A percentile compares a stretch with the other conserved stretches of the same genome.
phyloP scores from a whole-genome alignment of 2,888 invertebrate genomes.

The Frankliniella intonsa region DNA sequence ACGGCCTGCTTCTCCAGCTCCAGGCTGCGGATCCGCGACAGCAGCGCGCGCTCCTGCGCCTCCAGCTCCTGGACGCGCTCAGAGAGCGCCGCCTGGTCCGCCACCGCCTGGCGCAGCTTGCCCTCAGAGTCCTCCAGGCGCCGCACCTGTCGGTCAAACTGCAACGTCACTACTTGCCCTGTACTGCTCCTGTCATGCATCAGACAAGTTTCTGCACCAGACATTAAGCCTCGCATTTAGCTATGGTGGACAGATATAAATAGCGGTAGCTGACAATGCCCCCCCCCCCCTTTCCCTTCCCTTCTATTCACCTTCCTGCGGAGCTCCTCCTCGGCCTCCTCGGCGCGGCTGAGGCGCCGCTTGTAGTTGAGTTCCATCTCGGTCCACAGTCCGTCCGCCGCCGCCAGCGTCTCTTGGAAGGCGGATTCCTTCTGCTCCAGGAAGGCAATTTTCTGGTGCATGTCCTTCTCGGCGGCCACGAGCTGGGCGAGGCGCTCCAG shows the following conservation, averaged over 20 bases:
- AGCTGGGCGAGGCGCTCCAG: slow-evolving; percentile 12
- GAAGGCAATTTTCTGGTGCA: slow-evolving; percentile 15
- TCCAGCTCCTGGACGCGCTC: slow-evolving; percentile 17
- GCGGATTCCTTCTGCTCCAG: slow-evolving; percentile 12
- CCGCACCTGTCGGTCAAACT: background rate
- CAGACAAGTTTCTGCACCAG: no score
- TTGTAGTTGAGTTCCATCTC: slow-evolving; percentile 25
- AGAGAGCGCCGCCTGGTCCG: background rate
- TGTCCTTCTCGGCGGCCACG: slow-evolving; percentile 7
- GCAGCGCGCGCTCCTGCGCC: slow-evolving; percentile 1
- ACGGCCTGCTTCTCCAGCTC: slow-evolving; percentile 21
- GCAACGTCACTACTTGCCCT: background rate
- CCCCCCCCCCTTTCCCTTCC: no score
- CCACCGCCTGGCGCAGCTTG: slow-evolving; percentile 17
- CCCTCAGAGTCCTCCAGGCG: slow-evolving; percentile 1
- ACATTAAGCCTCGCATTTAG: no score
- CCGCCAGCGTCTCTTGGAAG: slow-evolving; percentile 14
- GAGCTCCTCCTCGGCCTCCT: slow-evolving; percentile 23
- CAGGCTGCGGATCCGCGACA: background rate
- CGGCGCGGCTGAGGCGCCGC: background rate
- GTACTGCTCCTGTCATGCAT: no score
- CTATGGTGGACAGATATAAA: no score
- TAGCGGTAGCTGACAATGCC: no score
- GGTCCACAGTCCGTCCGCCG: slow-evolving; percentile 8
- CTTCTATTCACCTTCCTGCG: background rate